Evolutionary conservation across 1,140 invertebrate species (phyloP), one percentile per base, ranked within the genome.

Genomic region (Condylostylus longicornis): DNA sequence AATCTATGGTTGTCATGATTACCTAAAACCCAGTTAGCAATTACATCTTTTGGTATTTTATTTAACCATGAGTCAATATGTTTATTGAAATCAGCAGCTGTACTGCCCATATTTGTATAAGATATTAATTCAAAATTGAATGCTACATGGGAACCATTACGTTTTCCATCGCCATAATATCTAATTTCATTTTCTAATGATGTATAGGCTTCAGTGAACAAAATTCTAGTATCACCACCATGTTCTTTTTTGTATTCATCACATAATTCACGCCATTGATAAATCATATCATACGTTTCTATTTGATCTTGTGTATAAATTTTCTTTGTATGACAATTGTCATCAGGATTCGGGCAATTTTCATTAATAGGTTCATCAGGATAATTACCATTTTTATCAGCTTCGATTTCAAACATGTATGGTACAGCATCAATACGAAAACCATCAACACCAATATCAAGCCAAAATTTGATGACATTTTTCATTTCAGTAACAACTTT

Each of bases 1-100:
- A 79, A 68, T 17, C 81, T 62, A 31, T 64, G 64, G 28, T 75
- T 70, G 49, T 83, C 77, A 46, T 82, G 75, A 55, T 80, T 82
- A 2, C 79, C 51, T 12, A 54, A 32, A 55, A 82, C 70, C 74
- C 75, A 78, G 45, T 77, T 78, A 17, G 69, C 54, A 2, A 60
- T 48, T 31, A 54, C 46, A 0, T 46, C 54, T 3, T 46, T 28
- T 0, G 76, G 75, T 45, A 77, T 63, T 31, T 63, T 62, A 13
- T 61, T 55, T 25, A 77, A 42, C 71, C 72, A 79, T 2, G 49
- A 47, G 18, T 71, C 57, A 14, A 79, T 65, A 3, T 56, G 41
- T 2, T 50, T 51, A 35, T 68, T 65, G 17, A 75, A 63, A 18
- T 73, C 65, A 2, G 47, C 41, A 0, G 73, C 71, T 17, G 54